Base-by-base conservation (phyloP, 2,888 invertebrate species). In the Iselma pallidipennis region DNA sequence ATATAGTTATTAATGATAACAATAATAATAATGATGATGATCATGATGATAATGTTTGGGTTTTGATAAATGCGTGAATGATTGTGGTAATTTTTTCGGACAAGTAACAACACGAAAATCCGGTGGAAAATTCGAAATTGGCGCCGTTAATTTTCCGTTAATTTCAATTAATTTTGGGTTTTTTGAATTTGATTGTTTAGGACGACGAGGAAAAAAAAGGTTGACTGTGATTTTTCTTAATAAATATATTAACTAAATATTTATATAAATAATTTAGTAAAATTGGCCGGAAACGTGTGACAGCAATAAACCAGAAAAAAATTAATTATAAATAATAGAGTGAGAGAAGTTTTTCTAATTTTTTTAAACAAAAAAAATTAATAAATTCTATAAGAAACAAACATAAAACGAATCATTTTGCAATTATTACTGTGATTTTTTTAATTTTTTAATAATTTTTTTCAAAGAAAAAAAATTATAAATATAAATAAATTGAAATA, bases 351-450 rank as follows among this genome's bases (percentile, higher is more conserved):
- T n/a, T n/a, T n/a, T n/a, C n/a, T n/a, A n/a, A 49, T 58, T 45
- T 58, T 55, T 59, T 59, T 48, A 25, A 58, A 52, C 16, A 37
- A 29, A 19, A 23, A 57, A 53, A 19, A n/a, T n/a, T n/a, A n/a
- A n/a, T n/a, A n/a, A n/a, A n/a, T n/a, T n/a, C n/a, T 26, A 50
- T 21, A 49, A 57, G 23, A 33, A 53, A 45, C 26, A 54, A 49
- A 53, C 29, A 59, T 45, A 48, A 42, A 52, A n/a, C 31, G 23
- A 56, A 56, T 48, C 14, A 55, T 56, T 54, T 63, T 64, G 64
- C 64, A 64, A 64, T 64, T 54, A 50, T 49, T 54, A 59, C 64
- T 64, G 64, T 64, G 64, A 64, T 64, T 60, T 55, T 49, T 49
- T 52, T n/a, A n/a, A 10, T 29, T 28, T 52, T 26, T 52, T 10